Evolutionary conservation across 2,888 invertebrate species (phyloP), one percentile per base, ranked within the genome.

Genomic region (Meiosimyza decipiens): DNA sequence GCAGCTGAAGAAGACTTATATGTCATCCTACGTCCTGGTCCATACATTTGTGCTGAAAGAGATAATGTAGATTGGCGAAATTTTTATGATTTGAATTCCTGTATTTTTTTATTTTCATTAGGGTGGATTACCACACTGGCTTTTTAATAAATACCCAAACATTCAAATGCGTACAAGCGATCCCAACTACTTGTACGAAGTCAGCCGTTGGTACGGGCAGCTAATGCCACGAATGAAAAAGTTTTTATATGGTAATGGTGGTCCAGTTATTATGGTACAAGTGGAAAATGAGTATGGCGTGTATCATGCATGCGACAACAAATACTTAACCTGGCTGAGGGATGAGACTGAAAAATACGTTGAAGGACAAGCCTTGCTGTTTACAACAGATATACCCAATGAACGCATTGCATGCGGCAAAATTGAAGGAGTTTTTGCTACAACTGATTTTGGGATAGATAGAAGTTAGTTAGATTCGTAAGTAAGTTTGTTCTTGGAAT

Each of bases 281-380:
- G 82, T 87, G 7, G 98, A 98, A 88, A 99, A 99, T 86, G 97
- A 96, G 85, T 97, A 96, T 82, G 97, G 96, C 0, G 94, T 93
- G 80, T 96, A 91, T 80, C 71, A 79, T 71, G 92, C 91, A 2
- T 93, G 92, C 80, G 94, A 96, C 82, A 88, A 88, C 74, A 84
- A 88, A 3, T 96, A 97, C 86, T 90, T 91, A 81, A 82, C 84
- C 33, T 91, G 90, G 86, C 83, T 96, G 54, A 88, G 92, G 3
- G 91, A 94, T 81, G 88, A 93, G 74, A 89, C 93, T 1, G 75
- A 79, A 18, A 80, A 82, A 18, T 85, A 85, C 72, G 84, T 86
- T 47, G 70, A 76, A 0, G 80, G 82, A 16, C 82, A 83, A 40
- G 92, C 95, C 0, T 52, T 87, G 3, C 88, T 97, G 0, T 97